Evolutionary conservation across 2,113 vertebrate species (phyloP).

Genomic region (Phylloscopus trochiloides): DNA sequence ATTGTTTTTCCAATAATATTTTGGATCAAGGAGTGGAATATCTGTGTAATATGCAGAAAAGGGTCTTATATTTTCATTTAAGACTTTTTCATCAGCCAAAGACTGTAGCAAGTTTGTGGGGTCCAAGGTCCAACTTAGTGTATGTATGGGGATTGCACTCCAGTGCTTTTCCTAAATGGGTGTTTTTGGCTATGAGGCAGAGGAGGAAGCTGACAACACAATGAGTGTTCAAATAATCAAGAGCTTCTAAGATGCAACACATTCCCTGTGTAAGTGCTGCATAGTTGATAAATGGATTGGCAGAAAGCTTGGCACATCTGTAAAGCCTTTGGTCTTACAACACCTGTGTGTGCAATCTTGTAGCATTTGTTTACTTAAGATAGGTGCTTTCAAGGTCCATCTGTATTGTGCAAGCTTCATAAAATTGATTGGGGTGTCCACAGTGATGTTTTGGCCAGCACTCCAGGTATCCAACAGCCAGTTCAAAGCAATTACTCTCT

Average conservation of each 20-base stretch:
- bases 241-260: background rate
- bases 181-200: background rate
- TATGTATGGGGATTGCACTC: background rate
- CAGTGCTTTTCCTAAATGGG: accelerated
- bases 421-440: background rate
- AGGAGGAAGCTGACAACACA: background rate
- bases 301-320: background rate
- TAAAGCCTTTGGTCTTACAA: background rate
- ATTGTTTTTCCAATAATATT: background rate
- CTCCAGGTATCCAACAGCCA: background rate
- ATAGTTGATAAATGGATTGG: background rate
- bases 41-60: background rate
- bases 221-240: background rate
- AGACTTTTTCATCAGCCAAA: background rate
- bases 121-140: background rate
- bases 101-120: background rate
- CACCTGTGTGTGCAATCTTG: background rate
- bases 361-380: background rate
- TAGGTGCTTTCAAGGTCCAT: background rate
- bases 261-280: background rate
- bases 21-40: background rate
- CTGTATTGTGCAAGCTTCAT: background rate
- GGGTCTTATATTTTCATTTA: background rate
- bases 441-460: background rate
- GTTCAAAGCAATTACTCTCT: background rate